Evolutionary conservation across 2,888 invertebrate species (phyloP), one percentile per base, ranked within the genome.

Genomic region (Lasioglossum morio): DNA sequence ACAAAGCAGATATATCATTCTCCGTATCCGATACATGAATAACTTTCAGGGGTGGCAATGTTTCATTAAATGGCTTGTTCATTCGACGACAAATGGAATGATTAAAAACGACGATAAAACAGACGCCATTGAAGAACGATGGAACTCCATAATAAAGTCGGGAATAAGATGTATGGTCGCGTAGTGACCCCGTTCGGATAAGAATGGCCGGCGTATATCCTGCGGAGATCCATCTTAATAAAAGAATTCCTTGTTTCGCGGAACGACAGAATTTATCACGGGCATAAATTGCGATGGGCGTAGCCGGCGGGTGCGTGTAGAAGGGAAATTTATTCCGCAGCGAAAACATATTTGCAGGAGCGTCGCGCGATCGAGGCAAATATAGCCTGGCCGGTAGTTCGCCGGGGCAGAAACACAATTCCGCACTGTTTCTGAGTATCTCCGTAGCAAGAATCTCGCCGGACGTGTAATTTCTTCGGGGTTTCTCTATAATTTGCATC

Each of bases 401-500:
- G 57, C 69, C 46, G 30, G 63, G 63, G 27, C 46, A 57, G 74
- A 57, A 23, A 30, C 72, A 76, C 63, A 12, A 46, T 76, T 57
- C 34, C 19, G 34, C 23, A 10, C 46, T 77, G 73, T 53, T 77
- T 85, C 77, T 69, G 43, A 48, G 40, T 66, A 73, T 78, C 37
- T 53, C 46, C 43, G 27, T 30, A 37, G 46, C 27, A 72, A 85
- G 46, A 66, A 85, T 78, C 78, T 40, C 8, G 23, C 27, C 43
- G 40, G 81, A 12, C 73, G 14, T 86, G 77, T 72, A 82, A 86
- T 86, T 86, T 82, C 79, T 70, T 72, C 46, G 60, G 23, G 37
- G 60, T 23, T 72, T 60, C 69, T 73, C 87, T 87, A 63, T 87
- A 86, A 86, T 87, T 87, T 83, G 82, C 77, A 82, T 85, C 87